phyloP scores from a whole-genome alignment of 2,797 vertebrate genomes.

The Smutsia gigantea region DNA sequence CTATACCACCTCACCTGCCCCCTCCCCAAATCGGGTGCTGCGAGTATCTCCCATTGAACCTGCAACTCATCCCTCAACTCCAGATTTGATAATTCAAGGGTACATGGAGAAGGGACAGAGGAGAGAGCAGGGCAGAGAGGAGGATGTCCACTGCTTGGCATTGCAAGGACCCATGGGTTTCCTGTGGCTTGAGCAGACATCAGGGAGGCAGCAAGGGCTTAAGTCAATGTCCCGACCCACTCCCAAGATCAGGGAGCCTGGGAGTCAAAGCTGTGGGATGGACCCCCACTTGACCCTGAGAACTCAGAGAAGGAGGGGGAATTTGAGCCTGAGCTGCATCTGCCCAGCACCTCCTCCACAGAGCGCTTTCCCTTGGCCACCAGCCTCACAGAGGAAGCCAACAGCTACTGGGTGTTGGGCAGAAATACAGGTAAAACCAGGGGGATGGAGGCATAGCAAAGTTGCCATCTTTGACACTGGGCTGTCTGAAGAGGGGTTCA shows the following conservation, averaged over 20 bases:
- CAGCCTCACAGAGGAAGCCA: not conserved
- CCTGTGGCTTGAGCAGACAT: not conserved
- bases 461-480: not conserved
- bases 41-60: not conserved
- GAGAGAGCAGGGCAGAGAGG: not conserved
- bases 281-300: rapidly evolving
- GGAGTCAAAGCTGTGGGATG: not conserved
- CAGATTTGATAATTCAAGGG: rapidly evolving
- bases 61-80: rapidly evolving
- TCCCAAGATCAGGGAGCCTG: not conserved
- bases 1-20: not conserved
- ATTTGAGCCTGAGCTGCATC: too few relatives aligned
- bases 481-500: not conserved
- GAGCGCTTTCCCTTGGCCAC: not conserved
- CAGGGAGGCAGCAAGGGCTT: not conserved
- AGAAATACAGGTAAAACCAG: not conserved
- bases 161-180: not conserved
- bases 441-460: rapidly evolving
- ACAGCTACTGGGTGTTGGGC: too few relatives aligned
- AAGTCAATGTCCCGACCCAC: not conserved
- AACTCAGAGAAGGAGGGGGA: not conserved
- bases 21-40: rapidly evolving
- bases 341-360: not conserved
- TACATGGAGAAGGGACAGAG: not conserved
- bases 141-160: too few relatives aligned